These are phyloP conservation scores for Labroides dimidiatus DNA, from an alignment of 2,797 vertebrate genomes.

Conservation along the genomic window DNA sequence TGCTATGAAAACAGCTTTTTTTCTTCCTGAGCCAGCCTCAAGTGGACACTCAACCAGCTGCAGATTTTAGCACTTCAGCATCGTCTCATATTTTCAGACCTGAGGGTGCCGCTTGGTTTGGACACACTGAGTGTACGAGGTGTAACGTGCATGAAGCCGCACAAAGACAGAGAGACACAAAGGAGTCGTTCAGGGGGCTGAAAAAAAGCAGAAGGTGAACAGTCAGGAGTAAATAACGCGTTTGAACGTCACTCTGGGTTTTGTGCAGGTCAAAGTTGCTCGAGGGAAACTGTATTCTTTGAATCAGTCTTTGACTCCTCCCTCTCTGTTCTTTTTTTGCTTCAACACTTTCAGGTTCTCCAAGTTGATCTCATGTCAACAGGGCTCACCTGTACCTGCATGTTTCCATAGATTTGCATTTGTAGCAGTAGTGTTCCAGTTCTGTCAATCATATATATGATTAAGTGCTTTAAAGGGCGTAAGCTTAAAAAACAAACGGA, in stretches of 20 bases:
- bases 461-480: neutral
- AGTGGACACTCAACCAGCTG: no score
- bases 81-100: no score
- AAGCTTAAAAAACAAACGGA: neutral
- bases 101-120: no score
- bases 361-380: neutral
- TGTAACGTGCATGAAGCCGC: neutral
- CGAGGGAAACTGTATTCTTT: conserved; percentile 5
- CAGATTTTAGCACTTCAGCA: no score
- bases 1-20: no score
- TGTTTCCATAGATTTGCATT: neutral
- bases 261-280: conserved; percentile 15
- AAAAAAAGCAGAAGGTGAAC: neutral
- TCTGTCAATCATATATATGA: neutral
- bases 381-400: neutral
- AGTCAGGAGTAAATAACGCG: neutral
- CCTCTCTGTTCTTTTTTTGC: conserved; percentile 7
- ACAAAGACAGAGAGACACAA: conserved; percentile 4
- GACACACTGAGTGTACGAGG: neutral
- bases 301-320: neutral
- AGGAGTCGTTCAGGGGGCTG: neutral
- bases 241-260: neutral
- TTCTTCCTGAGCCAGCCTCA: no score
- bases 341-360: neutral
- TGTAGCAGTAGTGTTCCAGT: neutral